Conservation (phyloP, 2,113 vertebrate species). For the Acinonyx jubatus region DNA sequence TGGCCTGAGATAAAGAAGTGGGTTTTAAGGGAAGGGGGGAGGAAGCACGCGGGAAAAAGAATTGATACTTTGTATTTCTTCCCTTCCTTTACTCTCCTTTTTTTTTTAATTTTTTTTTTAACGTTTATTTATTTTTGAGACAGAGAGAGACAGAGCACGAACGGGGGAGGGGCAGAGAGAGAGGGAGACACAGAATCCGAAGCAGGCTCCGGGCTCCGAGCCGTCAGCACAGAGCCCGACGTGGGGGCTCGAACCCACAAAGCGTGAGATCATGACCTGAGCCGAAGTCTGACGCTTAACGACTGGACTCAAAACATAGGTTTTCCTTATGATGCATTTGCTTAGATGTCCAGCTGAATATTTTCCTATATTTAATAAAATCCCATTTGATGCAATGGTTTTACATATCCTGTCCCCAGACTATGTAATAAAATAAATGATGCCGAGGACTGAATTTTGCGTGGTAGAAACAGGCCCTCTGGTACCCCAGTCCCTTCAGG, state of each 20-base stretch:
- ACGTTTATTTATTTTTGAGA: too few relatives aligned
- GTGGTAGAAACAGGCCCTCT: neutral
- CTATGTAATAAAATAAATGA: neutral
- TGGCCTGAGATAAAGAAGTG: neutral
- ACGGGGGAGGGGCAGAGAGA: too few relatives aligned
- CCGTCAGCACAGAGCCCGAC: too few relatives aligned
- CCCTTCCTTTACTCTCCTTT: neutral
- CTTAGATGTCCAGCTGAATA: neutral
- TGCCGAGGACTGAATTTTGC: neutral
- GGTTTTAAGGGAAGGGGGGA: neutral
- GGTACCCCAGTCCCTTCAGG: neutral
- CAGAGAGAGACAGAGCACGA: too few relatives aligned
- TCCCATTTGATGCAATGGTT: neutral
- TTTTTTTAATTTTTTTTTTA: too few relatives aligned
- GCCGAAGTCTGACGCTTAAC: too few relatives aligned
- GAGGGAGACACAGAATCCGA: too few relatives aligned
- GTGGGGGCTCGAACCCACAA: too few relatives aligned
- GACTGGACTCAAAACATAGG: neutral
- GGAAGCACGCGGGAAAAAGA: neutral
- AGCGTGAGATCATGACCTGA: too few relatives aligned
- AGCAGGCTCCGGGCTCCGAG: too few relatives aligned
- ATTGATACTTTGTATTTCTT: neutral
- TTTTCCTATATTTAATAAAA: conserved; percentile 8
- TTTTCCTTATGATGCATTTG: neutral
- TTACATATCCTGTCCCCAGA: neutral